A percentile compares a stretch with the other conserved stretches of the same genome.
Conservation (phyloP, 2,888 invertebrate species). For the Mythimna pallens region DNA sequence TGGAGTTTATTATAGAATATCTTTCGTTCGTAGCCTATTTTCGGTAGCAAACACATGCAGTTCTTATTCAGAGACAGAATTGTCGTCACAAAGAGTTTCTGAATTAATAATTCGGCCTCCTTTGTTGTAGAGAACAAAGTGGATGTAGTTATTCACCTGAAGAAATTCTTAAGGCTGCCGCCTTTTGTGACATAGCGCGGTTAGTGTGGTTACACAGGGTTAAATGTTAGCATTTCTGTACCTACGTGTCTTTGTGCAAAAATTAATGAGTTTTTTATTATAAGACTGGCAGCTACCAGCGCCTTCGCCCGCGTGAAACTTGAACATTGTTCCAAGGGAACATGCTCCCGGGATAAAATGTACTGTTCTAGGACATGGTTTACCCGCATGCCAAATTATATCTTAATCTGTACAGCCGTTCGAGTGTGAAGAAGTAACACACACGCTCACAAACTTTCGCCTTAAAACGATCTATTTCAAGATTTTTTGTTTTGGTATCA, state of each 20-base stretch:
- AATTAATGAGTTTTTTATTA: conserved; percentile 17
- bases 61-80: conserved; percentile 9
- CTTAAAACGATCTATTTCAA: neutral
- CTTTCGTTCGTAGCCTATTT: conserved; percentile 4
- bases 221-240: neutral
- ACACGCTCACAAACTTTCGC: no score
- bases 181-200: conserved; percentile 2
- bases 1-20: conserved; percentile 13
- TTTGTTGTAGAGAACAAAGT: conserved; percentile 31
- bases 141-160: conserved; percentile 26
- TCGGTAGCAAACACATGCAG: conserved; percentile 11
- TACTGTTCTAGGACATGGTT: no score
- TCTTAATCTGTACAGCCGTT: no score
- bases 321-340: no score
- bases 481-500: no score
- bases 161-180: conserved; percentile 18
- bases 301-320: no score
- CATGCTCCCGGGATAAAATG: no score
- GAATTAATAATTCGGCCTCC: conserved; percentile 36
- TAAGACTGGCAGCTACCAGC: no score
- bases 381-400: no score
- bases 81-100: conserved; percentile 21
- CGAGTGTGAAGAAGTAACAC: no score
- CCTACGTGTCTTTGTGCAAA: neutral
- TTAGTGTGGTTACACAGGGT: neutral